Conservation (phyloP, 2,113 vertebrate species). For the Gobiocypris rarus region DNA sequence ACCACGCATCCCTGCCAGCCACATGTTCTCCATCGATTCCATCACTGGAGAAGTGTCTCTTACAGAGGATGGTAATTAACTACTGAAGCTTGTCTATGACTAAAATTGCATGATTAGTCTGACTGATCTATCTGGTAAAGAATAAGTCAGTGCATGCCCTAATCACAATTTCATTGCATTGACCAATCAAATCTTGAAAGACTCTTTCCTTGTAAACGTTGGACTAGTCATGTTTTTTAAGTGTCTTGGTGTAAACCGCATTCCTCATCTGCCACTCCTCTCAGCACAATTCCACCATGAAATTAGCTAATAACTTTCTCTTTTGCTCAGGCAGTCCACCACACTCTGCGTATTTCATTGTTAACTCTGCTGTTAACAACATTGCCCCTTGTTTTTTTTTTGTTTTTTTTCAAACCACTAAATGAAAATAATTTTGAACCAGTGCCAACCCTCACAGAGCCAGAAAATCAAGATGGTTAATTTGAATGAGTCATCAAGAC, state of each 20-base stretch:
- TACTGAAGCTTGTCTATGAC: not conserved
- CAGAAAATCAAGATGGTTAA: conserved; percentile 15
- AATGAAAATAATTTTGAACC: not conserved
- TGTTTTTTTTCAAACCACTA: not conserved
- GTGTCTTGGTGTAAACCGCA: not conserved
- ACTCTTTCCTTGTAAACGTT: not conserved
- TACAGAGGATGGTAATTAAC: conserved; percentile 76
- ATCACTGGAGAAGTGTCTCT: conserved; percentile 76
- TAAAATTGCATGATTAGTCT: not conserved
- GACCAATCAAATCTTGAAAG: conserved; percentile 6
- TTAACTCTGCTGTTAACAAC: conserved; percentile 41
- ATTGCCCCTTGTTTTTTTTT: not conserved
- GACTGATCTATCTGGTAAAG: not conserved
- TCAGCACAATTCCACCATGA: conserved; percentile 7
- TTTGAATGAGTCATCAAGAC: conserved; percentile 21
- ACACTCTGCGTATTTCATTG: conserved; percentile 40
- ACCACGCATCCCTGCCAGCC: conserved; percentile 75
- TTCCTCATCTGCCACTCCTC: not conserved
- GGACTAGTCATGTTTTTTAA: not conserved
- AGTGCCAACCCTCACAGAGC: not conserved
- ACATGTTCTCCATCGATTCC: conserved; percentile 77
- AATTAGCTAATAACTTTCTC: conserved; percentile 37
- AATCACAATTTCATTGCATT: not conserved
- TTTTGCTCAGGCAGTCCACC: conserved; percentile 18
- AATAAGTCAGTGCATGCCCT: not conserved